phyloP scores from a whole-genome alignment of 2,888 invertebrate genomes.

The Gari tellinella region DNA sequence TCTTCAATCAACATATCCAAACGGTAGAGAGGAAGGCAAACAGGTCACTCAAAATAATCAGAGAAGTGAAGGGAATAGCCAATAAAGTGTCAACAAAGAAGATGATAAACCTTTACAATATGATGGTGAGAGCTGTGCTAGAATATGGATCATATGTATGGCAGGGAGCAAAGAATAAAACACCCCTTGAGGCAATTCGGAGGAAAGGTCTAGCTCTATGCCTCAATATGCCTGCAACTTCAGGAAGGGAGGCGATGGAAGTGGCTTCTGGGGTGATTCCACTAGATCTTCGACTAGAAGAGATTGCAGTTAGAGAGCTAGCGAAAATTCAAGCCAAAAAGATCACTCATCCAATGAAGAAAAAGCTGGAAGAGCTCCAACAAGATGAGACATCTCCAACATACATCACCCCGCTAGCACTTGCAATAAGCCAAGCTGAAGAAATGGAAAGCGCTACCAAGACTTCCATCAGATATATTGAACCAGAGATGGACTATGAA shows the following conservation, averaged over 20 bases:
- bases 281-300: conserved; percentile 8
- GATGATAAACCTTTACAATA: background rate
- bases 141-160: background rate
- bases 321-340: conserved; percentile 13
- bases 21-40: background rate
- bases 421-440: background rate
- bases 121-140: background rate
- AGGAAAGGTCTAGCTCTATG: conserved; percentile 21
- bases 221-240: conserved; percentile 7
- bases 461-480: background rate
- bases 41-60: background rate
- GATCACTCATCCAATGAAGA: background rate
- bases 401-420: background rate
- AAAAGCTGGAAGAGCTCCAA: background rate
- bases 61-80: background rate
- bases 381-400: background rate
- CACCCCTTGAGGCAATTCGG: conserved; percentile 11
- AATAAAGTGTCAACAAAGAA: background rate
- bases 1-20: background rate
- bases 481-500: conserved; percentile 2
- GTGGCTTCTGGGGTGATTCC: conserved; percentile 14
- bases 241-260: conserved; percentile 23
- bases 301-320: conserved; percentile 22
- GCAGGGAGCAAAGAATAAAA: conserved; percentile 2
- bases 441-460: background rate